Evolutionary conservation across 1,140 invertebrate genomes (phyloP).

Genomic region (Lasioglossum baleicum): DNA sequence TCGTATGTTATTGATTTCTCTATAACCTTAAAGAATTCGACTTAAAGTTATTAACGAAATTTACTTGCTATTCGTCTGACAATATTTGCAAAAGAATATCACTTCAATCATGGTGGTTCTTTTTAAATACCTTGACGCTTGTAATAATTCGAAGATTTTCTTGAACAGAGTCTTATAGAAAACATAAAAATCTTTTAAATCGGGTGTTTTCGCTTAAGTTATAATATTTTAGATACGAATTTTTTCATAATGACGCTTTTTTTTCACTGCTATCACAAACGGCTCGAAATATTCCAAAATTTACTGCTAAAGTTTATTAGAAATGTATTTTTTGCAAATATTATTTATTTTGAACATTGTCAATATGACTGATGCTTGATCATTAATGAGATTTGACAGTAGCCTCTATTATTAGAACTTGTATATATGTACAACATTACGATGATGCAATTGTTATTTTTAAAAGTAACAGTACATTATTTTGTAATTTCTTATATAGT

Average conservation of each 20-base stretch:
- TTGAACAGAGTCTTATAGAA: background rate
- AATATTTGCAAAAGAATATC: background rate
- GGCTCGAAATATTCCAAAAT: background rate
- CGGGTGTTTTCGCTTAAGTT: background rate
- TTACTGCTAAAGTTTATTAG: background rate
- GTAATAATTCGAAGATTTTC: too few species aligned
- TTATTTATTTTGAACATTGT: background rate
- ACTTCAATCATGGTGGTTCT: too few species aligned
- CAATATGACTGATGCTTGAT: background rate
- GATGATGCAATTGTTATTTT: background rate
- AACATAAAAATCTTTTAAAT: background rate
- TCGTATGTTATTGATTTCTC: slow-evolving; percentile 17
- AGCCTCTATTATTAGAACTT: background rate
- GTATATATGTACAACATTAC: background rate
- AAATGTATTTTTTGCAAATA: background rate
- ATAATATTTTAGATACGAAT: background rate
- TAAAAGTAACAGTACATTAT: background rate
- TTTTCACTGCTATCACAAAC: background rate
- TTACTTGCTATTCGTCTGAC: background rate
- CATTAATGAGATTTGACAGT: background rate
- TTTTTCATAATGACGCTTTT: background rate
- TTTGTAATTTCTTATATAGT: slow-evolving; percentile 32
- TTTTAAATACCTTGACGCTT: background rate
- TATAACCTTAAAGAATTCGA: slow-evolving; percentile 47
- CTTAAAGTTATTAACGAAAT: background rate